A percentile compares a stretch with the other conserved stretches of the same genome.
These are phyloP conservation scores for Micoletzkya japonica DNA, from an alignment of 2,888 invertebrate genomes.

Conservation along the genomic window DNA sequence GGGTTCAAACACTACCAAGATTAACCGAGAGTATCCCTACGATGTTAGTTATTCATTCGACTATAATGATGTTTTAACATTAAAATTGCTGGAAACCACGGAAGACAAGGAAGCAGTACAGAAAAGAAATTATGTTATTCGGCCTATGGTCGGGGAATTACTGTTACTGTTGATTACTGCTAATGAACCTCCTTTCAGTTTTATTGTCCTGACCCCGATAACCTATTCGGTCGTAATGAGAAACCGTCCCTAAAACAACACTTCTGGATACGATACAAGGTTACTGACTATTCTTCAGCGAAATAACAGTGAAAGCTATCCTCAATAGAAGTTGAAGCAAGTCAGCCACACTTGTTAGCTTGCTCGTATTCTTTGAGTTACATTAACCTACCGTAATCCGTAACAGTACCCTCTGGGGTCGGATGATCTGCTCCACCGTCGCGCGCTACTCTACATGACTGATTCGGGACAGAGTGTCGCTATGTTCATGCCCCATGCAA, in stretches of 20 bases:
- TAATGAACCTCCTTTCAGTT: not conserved
- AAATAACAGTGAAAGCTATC: too few relatives aligned
- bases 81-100: too few relatives aligned
- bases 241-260: not conserved
- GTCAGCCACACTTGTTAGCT: too few relatives aligned
- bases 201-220: not conserved
- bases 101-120: too few relatives aligned
- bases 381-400: not conserved
- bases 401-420: not conserved
- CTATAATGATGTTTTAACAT: too few relatives aligned
- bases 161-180: not conserved
- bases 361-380: too few relatives aligned
- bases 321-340: too few relatives aligned
- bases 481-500: not conserved
- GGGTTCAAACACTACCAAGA: not conserved
- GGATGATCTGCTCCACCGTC: not conserved
- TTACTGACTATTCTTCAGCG: too few relatives aligned
- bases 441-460: not conserved
- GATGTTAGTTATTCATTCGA: not conserved
- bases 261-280: not conserved
- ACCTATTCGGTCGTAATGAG: not conserved
- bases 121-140: too few relatives aligned
- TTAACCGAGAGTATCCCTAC: not conserved
- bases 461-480: not conserved
- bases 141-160: not conserved